Base-by-base conservation (phyloP, 1,140 invertebrate genomes). In the Campodea augens region DNA sequence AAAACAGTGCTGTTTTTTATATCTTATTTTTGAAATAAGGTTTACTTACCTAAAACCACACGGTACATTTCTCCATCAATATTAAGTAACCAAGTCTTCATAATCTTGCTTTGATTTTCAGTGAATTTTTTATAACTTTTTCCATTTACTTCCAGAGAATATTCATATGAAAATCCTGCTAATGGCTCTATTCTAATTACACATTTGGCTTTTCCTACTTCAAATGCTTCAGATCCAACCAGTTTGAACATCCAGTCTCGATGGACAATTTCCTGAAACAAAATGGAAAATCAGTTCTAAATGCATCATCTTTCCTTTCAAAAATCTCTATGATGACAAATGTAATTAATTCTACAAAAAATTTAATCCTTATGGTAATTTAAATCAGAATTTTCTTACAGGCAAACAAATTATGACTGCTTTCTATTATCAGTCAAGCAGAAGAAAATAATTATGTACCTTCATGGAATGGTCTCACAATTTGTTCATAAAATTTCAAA, bases 221-320 rank as follows among this genome's bases (percentile, higher is more conserved):
- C 58, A 57, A 79, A 79, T n/a, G 59, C 55, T 58, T 79, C 77
- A 40, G 59, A 57, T 4, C 85, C 85, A 1, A 90, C 85, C 37
- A 90, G 56, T 58, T 81, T 82, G 57, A 90, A 90, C 80, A 90
- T 84, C 81, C 81, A 90, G 41, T 89, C 82, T 47, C 72, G 68
- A 20, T 74, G 64, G 4, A 81, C 49, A 5, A 85, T 68, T 61
- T 86, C 84, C 80, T 87, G 51, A n/a, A n/a, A n/a, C n/a, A n/a
- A n/a, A n/a, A n/a, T n/a, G n/a, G n/a, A n/a, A n/a, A n/a, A n/a
- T n/a, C n/a, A n/a, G n/a, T n/a, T n/a, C n/a, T n/a, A n/a, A n/a
- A n/a, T n/a, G n/a, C n/a, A n/a, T n/a, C n/a, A n/a, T n/a, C n/a
- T n/a, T n/a, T n/a, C n/a, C n/a, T n/a, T n/a, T n/a, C n/a, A n/a